Base-by-base conservation (phyloP, 1,140 invertebrate genomes). In the Tribolium castaneum region DNA sequence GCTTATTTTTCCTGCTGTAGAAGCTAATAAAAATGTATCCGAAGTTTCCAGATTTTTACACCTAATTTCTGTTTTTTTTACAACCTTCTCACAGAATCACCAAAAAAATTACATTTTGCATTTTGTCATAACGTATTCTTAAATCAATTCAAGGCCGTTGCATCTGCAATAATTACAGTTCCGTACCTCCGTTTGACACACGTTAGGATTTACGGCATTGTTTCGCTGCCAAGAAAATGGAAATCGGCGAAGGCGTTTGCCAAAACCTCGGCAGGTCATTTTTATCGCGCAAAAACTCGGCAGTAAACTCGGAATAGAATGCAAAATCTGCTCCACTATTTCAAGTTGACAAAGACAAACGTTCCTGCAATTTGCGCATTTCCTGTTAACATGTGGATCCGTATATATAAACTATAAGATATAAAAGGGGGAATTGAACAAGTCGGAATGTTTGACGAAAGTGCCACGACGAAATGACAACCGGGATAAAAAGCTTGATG, bases 291-390 rank as follows among this genome's bases (percentile, higher is more conserved):
- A 73, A 73, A 73, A 73, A 73, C 49, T 73, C 71, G 22, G 16
- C 71, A 13, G 52, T 73, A 80, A 80, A 80, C 75, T 56, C 35
- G 56, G 13, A 75, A 34, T 14, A 59, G 59, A 76, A 78, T 78
- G 77, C 80, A 77, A 80, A 80, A 80, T 80, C 77, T 74, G 73
- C 59, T 76, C 56, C 70, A 77, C 73, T 80, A 76, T 80, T 78
- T 80, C 80, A 79, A 76, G 73, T 52, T 79, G 80, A 80, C 80
- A 30, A 78, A 56, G 80, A 80, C 70, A 80, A 80, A 80, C 72
- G 74, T 70, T 79, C 49, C 74, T 74, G 66, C 80, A 80, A 80
- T 80, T 80, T 80, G 80, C 80, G 80, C 80, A 79, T 79, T 80
- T 80, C 80, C 80, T 51, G 49, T 39, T 51, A 73, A 73, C 71